Evolutionary conservation across 2,888 invertebrate species (phyloP).

Genomic region (Luperina testacea): DNA sequence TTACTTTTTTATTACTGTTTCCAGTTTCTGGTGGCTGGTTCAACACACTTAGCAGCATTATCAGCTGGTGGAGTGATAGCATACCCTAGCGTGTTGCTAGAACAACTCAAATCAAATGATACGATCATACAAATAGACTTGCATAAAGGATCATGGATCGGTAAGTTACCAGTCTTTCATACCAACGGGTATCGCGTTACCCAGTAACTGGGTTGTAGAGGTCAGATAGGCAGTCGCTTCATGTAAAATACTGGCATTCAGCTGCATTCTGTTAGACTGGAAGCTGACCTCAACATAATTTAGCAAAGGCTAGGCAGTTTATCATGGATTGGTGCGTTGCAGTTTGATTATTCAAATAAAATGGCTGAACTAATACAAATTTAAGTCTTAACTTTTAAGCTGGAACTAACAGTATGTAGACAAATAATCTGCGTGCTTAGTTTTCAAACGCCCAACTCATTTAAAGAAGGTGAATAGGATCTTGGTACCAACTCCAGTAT

Average conservation of each 20-base stretch:
- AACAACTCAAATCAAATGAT: slow-evolving; percentile 41
- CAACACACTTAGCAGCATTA: slow-evolving; percentile 43
- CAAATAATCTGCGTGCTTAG: background rate
- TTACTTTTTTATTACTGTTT: background rate
- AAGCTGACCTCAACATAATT: background rate
- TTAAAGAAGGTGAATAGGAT: background rate
- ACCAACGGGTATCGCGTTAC: background rate
- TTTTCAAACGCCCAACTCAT: background rate
- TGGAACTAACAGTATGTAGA: background rate
- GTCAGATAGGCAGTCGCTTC: background rate
- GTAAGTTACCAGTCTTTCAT: slow-evolving; percentile 10
- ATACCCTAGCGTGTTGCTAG: slow-evolving; percentile 40
- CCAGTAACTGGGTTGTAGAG: background rate
- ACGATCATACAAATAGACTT: slow-evolving; percentile 44
- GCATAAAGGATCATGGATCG: slow-evolving; percentile 52
- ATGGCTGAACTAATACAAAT: background rate
- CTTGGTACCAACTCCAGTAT: background rate
- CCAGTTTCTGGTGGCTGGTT: slow-evolving; percentile 53
- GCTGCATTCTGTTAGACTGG: background rate
- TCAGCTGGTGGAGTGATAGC: slow-evolving; percentile 42
- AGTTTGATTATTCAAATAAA: background rate
- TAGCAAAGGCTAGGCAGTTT: background rate
- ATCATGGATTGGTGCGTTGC: slow-evolving; percentile 27
- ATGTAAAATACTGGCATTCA: background rate
- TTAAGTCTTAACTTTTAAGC: background rate